Percentiles rank a stretch among this genome's conserved stretches.
phyloP scores from a whole-genome alignment of 2,113 vertebrate species.

The Cavia aperea region DNA sequence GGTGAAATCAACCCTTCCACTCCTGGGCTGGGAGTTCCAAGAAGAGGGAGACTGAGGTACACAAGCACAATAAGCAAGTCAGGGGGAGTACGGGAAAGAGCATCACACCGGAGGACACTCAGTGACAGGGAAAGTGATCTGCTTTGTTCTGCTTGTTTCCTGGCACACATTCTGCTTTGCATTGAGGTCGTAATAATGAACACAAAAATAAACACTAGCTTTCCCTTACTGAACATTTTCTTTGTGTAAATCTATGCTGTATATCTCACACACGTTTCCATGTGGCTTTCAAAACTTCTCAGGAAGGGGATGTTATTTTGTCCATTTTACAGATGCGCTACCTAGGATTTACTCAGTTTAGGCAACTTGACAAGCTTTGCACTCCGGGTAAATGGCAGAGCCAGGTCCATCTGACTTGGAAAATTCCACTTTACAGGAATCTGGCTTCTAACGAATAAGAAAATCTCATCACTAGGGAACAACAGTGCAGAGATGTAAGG shows the following conservation, averaged over 20 bases:
- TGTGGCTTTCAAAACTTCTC: neutral
- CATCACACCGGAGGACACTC: neutral
- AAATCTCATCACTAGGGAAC: neutral
- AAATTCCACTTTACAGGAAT: neutral
- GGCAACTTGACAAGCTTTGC: neutral
- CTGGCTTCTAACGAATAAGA: neutral
- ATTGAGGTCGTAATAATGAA: neutral
- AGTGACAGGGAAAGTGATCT: neutral
- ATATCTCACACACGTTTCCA: neutral
- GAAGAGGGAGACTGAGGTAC: neutral
- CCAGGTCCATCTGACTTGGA: neutral
- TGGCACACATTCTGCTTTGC: neutral
- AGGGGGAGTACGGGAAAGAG: neutral
- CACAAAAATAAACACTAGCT: neutral
- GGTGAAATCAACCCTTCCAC: neutral
- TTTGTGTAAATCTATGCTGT: neutral
- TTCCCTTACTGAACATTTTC: neutral
- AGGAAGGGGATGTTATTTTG: neutral
- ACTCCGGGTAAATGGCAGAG: neutral
- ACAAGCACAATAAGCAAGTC: neutral
- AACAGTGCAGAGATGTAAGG: neutral
- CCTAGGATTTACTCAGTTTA: neutral
- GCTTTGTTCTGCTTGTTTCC: neutral
- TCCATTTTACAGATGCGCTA: neutral
- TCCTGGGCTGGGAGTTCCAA: neutral